Conservation (phyloP, 2,797 vertebrate species). For the Muscicapa striata region DNA sequence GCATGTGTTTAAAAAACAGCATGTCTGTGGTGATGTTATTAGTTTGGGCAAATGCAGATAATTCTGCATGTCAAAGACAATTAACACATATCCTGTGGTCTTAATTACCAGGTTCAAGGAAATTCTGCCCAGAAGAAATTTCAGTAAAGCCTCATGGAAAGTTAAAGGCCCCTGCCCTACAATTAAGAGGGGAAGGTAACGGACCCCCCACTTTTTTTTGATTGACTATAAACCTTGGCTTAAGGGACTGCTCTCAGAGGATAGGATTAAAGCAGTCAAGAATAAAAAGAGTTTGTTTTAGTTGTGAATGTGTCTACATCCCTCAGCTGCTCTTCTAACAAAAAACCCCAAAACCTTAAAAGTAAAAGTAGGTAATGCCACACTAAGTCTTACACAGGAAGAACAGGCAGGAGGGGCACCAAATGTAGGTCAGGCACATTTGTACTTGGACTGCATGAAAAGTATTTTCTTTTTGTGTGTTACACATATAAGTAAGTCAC, state of each 20-base stretch:
- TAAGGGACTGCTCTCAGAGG: slow-evolving; percentile 51
- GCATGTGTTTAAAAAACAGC: slow-evolving; percentile 31
- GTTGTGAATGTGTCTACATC: slow-evolving; percentile 33
- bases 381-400: neutral
- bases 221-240: slow-evolving; percentile 71
- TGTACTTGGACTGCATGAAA: neutral
- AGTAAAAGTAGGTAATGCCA: slow-evolving; percentile 16
- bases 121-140: slow-evolving; percentile 72
- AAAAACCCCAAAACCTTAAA: neutral
- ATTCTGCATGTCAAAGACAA: slow-evolving; percentile 70
- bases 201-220: slow-evolving; percentile 51
- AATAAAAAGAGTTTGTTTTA: slow-evolving; percentile 51
- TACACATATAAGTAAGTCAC: neutral
- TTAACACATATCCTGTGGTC: slow-evolving; percentile 74
- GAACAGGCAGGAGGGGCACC: neutral
- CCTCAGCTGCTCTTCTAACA: slow-evolving; percentile 8
- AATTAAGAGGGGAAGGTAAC: slow-evolving; percentile 71
- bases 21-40: slow-evolving; percentile 56
- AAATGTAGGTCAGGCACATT: neutral
- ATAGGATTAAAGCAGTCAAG: slow-evolving; percentile 46
- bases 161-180: slow-evolving; percentile 66
- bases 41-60: slow-evolving; percentile 69
- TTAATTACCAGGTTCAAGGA: slow-evolving; percentile 75
- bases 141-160: slow-evolving; percentile 68
- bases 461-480: neutral